A percentile compares a stretch with the other conserved stretches of the same genome.
These are phyloP conservation scores for Microctenopoma lineatum DNA, from an alignment of 2,797 vertebrate genomes.

Conservation along the genomic window DNA sequence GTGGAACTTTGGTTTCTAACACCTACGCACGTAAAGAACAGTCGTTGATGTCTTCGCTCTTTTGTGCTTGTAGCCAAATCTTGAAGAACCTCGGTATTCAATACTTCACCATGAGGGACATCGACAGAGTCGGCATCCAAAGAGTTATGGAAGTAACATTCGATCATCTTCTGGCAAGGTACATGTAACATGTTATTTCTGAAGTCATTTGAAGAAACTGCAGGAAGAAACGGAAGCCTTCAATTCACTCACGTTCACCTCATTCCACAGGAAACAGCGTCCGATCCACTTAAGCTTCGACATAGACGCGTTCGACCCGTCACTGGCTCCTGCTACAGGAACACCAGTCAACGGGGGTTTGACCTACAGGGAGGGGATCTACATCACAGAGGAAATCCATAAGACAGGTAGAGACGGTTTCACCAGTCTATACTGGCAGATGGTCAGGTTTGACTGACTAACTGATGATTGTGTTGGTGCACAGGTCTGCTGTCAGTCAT, in stretches of 20 bases:
- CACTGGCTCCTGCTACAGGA: constrained; percentile 95
- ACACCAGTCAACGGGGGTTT: constrained; percentile 95
- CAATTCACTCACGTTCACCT: background rate
- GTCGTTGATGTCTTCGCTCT: background rate
- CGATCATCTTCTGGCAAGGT: constrained; percentile 93
- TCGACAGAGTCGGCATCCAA: constrained; percentile 94
- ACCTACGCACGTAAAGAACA: background rate
- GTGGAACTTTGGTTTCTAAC: background rate
- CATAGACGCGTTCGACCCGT: constrained; percentile 96
- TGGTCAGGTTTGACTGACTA: background rate
- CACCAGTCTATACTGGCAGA: fast-evolving
- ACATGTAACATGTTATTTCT: background rate
- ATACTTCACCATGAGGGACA: constrained; percentile 96
- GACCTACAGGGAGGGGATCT: constrained; percentile 98
- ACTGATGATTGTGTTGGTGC: background rate
- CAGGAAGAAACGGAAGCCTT: background rate
- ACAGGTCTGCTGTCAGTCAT: constrained; percentile 94
- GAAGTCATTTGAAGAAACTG: background rate
- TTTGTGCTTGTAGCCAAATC: constrained; percentile 85
- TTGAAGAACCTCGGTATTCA: constrained; percentile 94
- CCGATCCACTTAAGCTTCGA: constrained; percentile 97
- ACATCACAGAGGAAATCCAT: constrained; percentile 95
- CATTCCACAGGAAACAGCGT: constrained; percentile 86
- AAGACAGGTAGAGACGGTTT: constrained; percentile 88
- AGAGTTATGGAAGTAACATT: constrained; percentile 97